A percentile compares a stretch with the other conserved stretches of the same genome.
These are phyloP conservation scores for Menidia beryllina DNA, from an alignment of 2,113 vertebrate genomes.

Conservation along the genomic window DNA sequence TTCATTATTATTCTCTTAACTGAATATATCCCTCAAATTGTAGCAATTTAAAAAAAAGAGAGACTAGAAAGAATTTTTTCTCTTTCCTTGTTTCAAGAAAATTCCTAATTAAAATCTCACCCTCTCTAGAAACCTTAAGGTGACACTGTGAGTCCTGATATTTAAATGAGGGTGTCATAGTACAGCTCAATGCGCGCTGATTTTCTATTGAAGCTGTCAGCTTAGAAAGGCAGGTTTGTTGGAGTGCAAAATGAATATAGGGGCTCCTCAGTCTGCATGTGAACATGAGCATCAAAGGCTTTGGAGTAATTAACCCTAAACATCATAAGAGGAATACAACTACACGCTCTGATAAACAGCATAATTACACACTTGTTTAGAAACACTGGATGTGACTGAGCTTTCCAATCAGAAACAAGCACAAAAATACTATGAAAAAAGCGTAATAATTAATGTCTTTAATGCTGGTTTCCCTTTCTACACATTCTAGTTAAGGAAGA, in stretches of 20 bases:
- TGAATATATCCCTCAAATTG: not conserved
- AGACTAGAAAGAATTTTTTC: not conserved
- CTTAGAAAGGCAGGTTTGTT: slow-evolving; percentile 51
- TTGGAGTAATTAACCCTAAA: slow-evolving; percentile 71
- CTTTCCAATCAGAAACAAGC: slow-evolving; percentile 63
- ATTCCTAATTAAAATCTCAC: not conserved
- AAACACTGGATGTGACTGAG: slow-evolving; percentile 78
- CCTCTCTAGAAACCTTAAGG: slow-evolving; percentile 10
- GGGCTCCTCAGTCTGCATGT: slow-evolving; percentile 45
- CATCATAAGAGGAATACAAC: slow-evolving; percentile 71
- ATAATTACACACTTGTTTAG: slow-evolving; percentile 80
- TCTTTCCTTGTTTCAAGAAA: slow-evolving; percentile 2
- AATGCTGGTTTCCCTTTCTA: slow-evolving; percentile 71
- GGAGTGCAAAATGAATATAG: slow-evolving; percentile 70
- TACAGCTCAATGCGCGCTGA: slow-evolving; percentile 13
- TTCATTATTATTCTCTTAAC: not conserved
- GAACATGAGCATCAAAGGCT: slow-evolving; percentile 61
- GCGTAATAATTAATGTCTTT: slow-evolving; percentile 80
- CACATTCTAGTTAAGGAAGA: slow-evolving; percentile 73
- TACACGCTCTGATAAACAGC: slow-evolving; percentile 79
- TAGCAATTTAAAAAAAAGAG: not conserved
- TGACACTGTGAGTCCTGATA: slow-evolving; percentile 7
- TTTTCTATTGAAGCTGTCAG: slow-evolving; percentile 51
- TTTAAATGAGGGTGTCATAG: slow-evolving; percentile 37
- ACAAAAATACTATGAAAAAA: slow-evolving; percentile 49